Evolutionary conservation across 2,113 vertebrate species (phyloP).

Genomic region (Perca fluviatilis): DNA sequence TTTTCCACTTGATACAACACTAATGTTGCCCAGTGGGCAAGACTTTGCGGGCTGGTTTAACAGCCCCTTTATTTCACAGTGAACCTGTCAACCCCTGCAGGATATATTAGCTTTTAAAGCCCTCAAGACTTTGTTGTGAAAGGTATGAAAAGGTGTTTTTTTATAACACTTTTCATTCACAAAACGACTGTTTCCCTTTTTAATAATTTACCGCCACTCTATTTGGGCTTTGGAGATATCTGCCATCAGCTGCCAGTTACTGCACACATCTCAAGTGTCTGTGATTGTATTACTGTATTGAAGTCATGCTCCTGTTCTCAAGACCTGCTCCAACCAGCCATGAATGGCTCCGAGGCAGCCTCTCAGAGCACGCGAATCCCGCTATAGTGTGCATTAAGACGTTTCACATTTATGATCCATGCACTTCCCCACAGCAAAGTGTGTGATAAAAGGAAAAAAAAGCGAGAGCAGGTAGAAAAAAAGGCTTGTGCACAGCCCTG

Average conservation of each 20-base stretch:
- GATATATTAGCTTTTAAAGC: constrained; percentile 73
- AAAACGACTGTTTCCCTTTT: constrained; percentile 60
- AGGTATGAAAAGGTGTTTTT: constrained; percentile 39
- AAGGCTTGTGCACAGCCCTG: constrained; percentile 4
- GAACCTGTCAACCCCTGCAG: constrained; percentile 62
- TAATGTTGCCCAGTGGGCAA: constrained; percentile 48
- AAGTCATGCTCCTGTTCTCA: constrained; percentile 45
- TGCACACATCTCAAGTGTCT: constrained; percentile 36
- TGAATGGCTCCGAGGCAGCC: constrained; percentile 51
- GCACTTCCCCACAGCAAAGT: constrained; percentile 51
- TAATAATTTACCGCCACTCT: constrained; percentile 72
- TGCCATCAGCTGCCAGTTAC: constrained; percentile 54
- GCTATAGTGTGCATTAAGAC: constrained; percentile 60
- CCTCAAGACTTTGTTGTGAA: constrained; percentile 53
- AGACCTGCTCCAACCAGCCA: constrained; percentile 49
- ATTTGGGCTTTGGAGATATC: constrained; percentile 43
- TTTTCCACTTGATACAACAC: constrained; percentile 28
- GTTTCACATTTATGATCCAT: constrained; percentile 63
- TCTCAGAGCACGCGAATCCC: constrained; percentile 33
- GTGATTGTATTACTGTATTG: constrained; percentile 27
- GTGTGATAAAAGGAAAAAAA: constrained; percentile 24
- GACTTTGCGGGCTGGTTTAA: constrained; percentile 62
- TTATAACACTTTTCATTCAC: constrained; percentile 64
- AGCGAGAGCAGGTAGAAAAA: constrained; percentile 15
- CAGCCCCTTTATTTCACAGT: constrained; percentile 65